These are phyloP conservation scores for Semaprochilodus insignis DNA, from an alignment of 2,797 vertebrate genomes.

Conservation along the genomic window DNA sequence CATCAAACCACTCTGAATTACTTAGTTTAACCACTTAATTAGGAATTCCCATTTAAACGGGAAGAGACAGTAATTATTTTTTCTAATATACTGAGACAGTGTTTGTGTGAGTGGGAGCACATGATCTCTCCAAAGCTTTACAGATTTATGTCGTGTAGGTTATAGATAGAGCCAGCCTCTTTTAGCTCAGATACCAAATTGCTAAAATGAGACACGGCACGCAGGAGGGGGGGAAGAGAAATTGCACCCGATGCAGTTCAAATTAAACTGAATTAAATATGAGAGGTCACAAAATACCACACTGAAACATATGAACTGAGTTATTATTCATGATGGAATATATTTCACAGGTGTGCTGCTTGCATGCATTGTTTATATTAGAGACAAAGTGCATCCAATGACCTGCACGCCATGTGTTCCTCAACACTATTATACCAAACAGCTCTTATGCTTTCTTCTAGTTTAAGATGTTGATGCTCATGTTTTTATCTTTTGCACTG, in stretches of 20 bases:
- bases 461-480: background rate
- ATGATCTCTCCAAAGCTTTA: background rate
- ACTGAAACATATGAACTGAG: background rate
- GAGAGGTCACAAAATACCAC: background rate
- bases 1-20: too few relatives aligned
- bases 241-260: background rate
- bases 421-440: background rate
- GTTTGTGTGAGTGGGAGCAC: background rate
- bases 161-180: constrained; percentile 13
- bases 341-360: background rate
- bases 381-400: background rate
- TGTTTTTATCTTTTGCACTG: constrained; percentile 5
- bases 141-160: background rate
- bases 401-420: background rate
- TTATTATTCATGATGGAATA: background rate
- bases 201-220: constrained; percentile 12
- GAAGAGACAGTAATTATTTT: too few relatives aligned
- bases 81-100: too few relatives aligned
- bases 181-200: constrained; percentile 17
- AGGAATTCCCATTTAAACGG: too few relatives aligned
- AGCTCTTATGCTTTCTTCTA: background rate
- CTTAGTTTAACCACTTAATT: too few relatives aligned
- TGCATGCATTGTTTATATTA: background rate
- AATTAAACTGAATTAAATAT: constrained; percentile 1
- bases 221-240: background rate